Conservation (phyloP, 2,888 invertebrate species). For the Drosophila prolongata region DNA sequence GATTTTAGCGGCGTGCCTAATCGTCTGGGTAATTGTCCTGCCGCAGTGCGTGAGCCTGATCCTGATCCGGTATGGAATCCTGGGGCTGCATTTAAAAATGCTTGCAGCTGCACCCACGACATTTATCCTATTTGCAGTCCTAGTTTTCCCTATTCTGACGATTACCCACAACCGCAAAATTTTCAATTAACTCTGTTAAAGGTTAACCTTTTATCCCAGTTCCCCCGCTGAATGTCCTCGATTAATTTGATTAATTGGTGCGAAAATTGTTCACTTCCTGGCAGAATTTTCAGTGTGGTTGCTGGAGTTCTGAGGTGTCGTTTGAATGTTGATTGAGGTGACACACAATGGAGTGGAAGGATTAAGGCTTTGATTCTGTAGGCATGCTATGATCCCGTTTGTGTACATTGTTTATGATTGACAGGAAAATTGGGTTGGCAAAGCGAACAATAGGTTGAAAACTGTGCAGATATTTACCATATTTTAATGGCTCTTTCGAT, state of each 20-base stretch:
- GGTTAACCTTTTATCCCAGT: constrained; percentile 53
- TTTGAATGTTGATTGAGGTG: constrained; percentile 60
- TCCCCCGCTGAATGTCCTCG: constrained; percentile 47
- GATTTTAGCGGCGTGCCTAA: constrained; percentile 72
- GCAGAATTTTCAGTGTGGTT: constrained; percentile 19
- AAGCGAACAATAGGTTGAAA: constrained; percentile 5
- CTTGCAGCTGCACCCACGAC: constrained; percentile 60
- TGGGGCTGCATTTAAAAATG: constrained; percentile 41
- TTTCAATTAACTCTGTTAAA: constrained; percentile 75
- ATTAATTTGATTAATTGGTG: constrained; percentile 80
- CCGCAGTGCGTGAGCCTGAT: constrained; percentile 55
- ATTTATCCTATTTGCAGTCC: constrained; percentile 14
- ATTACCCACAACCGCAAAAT: constrained; percentile 57
- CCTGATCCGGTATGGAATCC: constrained; percentile 36
- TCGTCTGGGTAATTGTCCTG: constrained; percentile 83
- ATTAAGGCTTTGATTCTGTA: constrained; percentile 29
- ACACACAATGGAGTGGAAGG: constrained; percentile 59
- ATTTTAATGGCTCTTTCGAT: not conserved
- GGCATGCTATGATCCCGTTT: constrained; percentile 28
- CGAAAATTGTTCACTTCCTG: constrained; percentile 53
- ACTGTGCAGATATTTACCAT: not conserved
- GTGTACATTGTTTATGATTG: constrained; percentile 34
- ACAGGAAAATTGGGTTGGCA: constrained; percentile 31
- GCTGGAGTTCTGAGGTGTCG: constrained; percentile 44
- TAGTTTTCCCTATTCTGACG: constrained; percentile 19